Conservation (phyloP, 2,113 vertebrate species). For the Cavia aperea region DNA sequence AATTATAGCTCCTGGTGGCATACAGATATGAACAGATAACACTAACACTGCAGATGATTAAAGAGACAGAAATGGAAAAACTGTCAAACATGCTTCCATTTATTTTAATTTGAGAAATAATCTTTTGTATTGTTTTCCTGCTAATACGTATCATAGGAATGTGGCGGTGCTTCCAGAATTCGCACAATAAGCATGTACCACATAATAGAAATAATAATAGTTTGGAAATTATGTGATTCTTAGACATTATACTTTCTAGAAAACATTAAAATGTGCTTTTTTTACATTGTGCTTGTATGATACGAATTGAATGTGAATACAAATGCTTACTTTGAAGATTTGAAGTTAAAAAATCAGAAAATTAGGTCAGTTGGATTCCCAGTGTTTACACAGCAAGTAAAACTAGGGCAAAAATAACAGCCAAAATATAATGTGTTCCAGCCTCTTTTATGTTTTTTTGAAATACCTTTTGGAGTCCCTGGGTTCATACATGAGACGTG, state of each 20-base stretch:
- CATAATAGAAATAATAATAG: neutral
- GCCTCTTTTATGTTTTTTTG: neutral
- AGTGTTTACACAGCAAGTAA: neutral
- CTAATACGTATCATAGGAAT: conserved; percentile 1
- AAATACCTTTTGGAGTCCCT: neutral
- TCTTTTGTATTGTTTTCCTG: neutral
- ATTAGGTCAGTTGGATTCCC: neutral
- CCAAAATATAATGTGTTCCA: neutral
- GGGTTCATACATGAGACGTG: neutral
- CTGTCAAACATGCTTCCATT: neutral
- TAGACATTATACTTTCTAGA: conserved; percentile 14
- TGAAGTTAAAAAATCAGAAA: conserved; percentile 36
- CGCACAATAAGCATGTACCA: neutral
- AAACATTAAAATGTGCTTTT: conserved; percentile 24
- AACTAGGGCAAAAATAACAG: neutral
- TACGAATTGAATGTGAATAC: neutral
- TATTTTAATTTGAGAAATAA: conserved; percentile 26
- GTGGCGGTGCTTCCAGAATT: neutral
- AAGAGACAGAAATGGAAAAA: neutral
- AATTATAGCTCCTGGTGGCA: neutral
- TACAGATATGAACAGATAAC: neutral
- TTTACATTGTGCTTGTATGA: neutral
- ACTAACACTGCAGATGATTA: neutral
- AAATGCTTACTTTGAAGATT: neutral
- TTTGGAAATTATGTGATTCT: neutral